Evolutionary conservation across 2,888 invertebrate species (phyloP).

Genomic region (Campaea margaritaria): DNA sequence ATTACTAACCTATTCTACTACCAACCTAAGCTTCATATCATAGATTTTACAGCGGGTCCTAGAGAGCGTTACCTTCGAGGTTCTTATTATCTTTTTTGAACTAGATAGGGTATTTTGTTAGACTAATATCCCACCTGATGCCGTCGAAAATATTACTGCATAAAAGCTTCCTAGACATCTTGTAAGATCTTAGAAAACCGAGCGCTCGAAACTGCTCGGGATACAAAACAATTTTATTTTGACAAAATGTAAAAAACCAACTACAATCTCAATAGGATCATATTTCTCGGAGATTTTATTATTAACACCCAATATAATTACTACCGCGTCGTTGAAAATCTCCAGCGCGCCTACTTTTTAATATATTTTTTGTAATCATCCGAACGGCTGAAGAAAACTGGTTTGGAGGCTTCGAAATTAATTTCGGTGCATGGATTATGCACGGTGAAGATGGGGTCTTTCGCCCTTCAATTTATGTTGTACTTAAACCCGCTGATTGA

Average conservation of each 20-base stretch:
- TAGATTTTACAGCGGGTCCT: too few relatives aligned
- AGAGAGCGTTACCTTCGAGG: too few relatives aligned
- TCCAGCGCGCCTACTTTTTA: constrained; percentile 25
- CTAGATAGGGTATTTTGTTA: too few relatives aligned
- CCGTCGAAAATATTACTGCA: too few relatives aligned
- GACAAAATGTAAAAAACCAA: background rate
- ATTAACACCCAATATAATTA: constrained; percentile 35
- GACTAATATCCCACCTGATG: too few relatives aligned
- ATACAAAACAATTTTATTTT: background rate
- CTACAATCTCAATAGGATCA: background rate
- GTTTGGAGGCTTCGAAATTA: constrained; percentile 56
- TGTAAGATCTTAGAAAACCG: background rate
- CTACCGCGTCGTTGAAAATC: constrained; percentile 31
- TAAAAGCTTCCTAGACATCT: too few relatives aligned
- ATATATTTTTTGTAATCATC: constrained; percentile 28
- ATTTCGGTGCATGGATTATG: constrained; percentile 62
- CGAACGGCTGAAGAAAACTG: constrained; percentile 39
- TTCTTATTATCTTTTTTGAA: too few relatives aligned
- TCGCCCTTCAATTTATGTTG: constrained; percentile 49
- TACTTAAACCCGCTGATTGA: constrained; percentile 33
- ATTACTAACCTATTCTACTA: too few relatives aligned
- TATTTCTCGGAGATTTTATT: constrained; percentile 22
- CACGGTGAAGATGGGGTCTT: constrained; percentile 56
- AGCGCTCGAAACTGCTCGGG: background rate
- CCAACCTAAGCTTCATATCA: too few relatives aligned